Conservation (phyloP, 2,797 vertebrate genomes). For the Peromyscus melanophrys region DNA sequence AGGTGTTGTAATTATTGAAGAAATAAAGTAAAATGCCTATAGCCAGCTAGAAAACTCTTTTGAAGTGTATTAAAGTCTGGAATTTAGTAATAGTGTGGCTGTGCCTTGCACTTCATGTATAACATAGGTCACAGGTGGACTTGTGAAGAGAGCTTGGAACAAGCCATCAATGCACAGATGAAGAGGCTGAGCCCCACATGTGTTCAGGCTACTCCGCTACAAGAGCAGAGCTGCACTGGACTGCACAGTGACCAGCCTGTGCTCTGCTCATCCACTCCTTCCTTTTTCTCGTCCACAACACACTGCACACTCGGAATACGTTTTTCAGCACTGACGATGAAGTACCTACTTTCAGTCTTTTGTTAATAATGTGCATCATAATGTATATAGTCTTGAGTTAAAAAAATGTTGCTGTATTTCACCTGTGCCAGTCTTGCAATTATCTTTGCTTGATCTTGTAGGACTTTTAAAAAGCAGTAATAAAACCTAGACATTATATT, state of each 20-base stretch:
- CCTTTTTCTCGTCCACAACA: neutral
- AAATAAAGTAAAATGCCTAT: conserved; percentile 16
- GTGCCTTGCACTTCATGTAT: neutral
- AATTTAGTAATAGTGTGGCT: neutral
- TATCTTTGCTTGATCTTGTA: neutral
- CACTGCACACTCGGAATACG: neutral
- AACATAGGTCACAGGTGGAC: neutral
- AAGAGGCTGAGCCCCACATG: neutral
- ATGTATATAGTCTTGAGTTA: neutral
- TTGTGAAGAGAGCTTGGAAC: neutral
- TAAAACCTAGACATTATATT: conserved; percentile 31
- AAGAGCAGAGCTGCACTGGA: neutral
- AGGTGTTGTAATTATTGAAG: neutral
- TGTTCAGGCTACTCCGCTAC: neutral
- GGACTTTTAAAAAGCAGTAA: conserved; percentile 53
- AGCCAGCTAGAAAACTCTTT: neutral
- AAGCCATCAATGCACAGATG: neutral
- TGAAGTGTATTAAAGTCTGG: conserved; percentile 13
- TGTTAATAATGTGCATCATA: neutral
- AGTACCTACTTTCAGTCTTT: conserved; percentile 27
- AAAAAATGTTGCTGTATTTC: conserved; percentile 24
- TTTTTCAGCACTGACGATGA: neutral
- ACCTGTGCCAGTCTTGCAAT: neutral
- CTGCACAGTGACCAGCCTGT: neutral
- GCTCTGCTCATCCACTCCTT: neutral